These are phyloP conservation scores for Beaufortia kweichowensis DNA, from an alignment of 2,113 vertebrate genomes.

Conservation along the genomic window DNA sequence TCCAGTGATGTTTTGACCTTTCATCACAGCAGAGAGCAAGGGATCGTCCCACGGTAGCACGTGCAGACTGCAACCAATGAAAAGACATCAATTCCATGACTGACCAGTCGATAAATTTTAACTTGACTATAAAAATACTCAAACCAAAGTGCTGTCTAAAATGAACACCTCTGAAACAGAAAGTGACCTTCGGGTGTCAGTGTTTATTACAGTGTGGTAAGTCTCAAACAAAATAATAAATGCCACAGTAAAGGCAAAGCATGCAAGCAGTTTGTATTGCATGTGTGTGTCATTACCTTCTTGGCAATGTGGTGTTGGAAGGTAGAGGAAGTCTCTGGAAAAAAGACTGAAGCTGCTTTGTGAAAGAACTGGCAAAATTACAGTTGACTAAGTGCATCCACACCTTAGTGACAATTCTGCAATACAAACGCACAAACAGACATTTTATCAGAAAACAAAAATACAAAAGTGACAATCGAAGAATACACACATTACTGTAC, in stretches of 20 bases:
- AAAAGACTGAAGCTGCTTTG: constrained; percentile 72
- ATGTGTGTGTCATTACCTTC: constrained; percentile 9
- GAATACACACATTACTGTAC: constrained; percentile 48
- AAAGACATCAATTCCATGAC: background rate
- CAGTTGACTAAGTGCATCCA: constrained; percentile 76
- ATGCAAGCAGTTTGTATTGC: too few species aligned
- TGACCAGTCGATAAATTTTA: too few species aligned
- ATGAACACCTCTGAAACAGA: too few species aligned
- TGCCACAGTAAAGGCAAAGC: too few species aligned
- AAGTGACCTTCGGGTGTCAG: too few species aligned
- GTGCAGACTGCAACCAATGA: constrained; percentile 15
- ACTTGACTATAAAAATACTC: too few species aligned
- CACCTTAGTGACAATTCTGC: constrained; percentile 70
- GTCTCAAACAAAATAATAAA: too few species aligned
- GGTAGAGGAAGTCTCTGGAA: constrained; percentile 70
- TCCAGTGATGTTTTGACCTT: constrained; percentile 79
- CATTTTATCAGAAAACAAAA: background rate
- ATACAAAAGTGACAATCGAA: background rate
- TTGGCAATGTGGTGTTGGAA: constrained; percentile 56
- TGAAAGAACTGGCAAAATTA: constrained; percentile 69
- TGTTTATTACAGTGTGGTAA: too few species aligned
- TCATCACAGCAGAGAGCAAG: constrained; percentile 78
- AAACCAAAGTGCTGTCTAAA: too few species aligned
- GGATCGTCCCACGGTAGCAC: constrained; percentile 74
- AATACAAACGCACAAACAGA: constrained; percentile 24